Conservation (phyloP, 2,113 vertebrate species). For the Sardina pilchardus region DNA sequence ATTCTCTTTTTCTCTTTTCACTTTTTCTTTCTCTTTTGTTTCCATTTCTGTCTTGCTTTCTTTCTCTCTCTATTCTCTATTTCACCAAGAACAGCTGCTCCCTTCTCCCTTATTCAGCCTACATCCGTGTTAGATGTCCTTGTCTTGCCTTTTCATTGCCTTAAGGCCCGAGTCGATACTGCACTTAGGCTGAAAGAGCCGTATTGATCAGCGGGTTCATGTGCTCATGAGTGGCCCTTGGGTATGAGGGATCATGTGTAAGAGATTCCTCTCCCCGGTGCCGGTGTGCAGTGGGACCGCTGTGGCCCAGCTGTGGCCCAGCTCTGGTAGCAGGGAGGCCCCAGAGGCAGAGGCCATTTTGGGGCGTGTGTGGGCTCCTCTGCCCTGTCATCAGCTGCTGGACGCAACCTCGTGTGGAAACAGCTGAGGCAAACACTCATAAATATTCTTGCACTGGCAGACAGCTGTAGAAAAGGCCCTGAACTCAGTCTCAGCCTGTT, state of each 20-base stretch:
- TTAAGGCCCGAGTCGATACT: neutral
- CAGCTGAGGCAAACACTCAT: neutral
- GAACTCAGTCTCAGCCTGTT: neutral
- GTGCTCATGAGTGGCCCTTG: neutral
- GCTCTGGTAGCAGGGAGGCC: neutral
- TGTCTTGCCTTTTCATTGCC: neutral
- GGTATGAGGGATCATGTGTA: neutral
- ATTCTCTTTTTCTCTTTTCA: neutral
- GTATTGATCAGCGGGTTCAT: conserved; percentile 1
- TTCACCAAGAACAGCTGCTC: neutral
- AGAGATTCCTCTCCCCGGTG: neutral
- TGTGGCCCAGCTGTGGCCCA: neutral
- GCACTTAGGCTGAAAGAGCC: conserved; percentile 21
- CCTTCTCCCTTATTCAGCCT: neutral
- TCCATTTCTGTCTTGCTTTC: neutral
- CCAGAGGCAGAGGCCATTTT: neutral
- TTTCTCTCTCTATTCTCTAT: neutral
- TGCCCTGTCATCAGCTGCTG: neutral
- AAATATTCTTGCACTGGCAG: neutral
- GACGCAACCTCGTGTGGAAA: neutral
- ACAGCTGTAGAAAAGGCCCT: neutral
- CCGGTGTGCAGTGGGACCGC: neutral
- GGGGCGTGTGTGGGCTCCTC: neutral
- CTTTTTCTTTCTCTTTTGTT: neutral
- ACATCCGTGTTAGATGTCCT: neutral